Base-by-base conservation (phyloP, 2,888 invertebrate genomes). In the Epiperipatus broadwayi region DNA sequence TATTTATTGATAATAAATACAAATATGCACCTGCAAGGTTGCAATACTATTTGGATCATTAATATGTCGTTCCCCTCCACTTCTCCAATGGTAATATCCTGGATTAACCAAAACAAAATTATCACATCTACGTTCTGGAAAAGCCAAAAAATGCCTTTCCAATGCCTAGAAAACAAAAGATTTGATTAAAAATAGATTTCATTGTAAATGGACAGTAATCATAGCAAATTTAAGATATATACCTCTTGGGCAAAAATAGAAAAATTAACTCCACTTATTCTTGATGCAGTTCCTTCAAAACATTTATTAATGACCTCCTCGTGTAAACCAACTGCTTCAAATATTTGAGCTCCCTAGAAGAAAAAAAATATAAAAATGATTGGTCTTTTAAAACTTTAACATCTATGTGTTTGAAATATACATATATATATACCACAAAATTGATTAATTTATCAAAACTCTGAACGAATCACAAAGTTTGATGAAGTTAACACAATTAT, bases 321-420 rank as follows among this genome's bases (percentile, higher is more conserved):
- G 27, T 79, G 76, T 33, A 97, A 61, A 1, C 97, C 97, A 7
- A 97, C 91, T 1, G 93, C 93, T 61, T 97, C 97, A 56, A 97
- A 97, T 51, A 97, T 97, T 65, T 97, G 97, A 1, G 97, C 97
- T 45, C 91, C 84, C n/a, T n/a, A n/a, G n/a, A n/a, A n/a, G n/a
- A n/a, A n/a, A n/a, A n/a, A n/a, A 60, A 64, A 48, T 19, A 53
- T 40, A 29, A 34, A 29, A 7, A 39, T n/a, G n/a, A n/a, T n/a
- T n/a, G n/a, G n/a, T n/a, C n/a, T n/a, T n/a, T n/a, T n/a, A n/a
- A n/a, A n/a, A n/a, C n/a, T n/a, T n/a, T n/a, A n/a, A n/a, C n/a
- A n/a, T n/a, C n/a, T n/a, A n/a, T n/a, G n/a, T n/a, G n/a, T n/a
- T n/a, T n/a, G n/a, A n/a, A n/a, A n/a, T n/a, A n/a, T n/a, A n/a